Percentiles rank a stretch among this genome's conserved stretches.
Conservation (phyloP, 2,797 vertebrate genomes). For the Brachyalestes nurse region DNA sequence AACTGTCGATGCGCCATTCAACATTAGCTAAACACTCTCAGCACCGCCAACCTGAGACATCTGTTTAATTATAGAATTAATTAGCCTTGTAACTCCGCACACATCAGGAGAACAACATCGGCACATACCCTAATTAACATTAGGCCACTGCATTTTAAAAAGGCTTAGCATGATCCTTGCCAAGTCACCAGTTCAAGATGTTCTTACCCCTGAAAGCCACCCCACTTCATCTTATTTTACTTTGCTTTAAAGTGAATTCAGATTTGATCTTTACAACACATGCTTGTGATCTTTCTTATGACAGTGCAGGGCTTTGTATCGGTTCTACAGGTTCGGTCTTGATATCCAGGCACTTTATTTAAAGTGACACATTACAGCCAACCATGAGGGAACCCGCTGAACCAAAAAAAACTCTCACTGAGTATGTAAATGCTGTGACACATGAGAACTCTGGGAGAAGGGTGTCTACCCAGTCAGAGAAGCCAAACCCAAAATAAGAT, state of each 20-base stretch:
- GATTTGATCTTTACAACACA: not conserved
- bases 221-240: not conserved
- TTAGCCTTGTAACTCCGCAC: constrained; percentile 36
- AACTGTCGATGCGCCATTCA: not conserved
- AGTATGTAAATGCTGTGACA: constrained; percentile 35
- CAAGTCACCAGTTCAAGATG: not conserved
- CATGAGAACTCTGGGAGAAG: constrained; percentile 28
- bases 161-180: not conserved
- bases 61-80: constrained; percentile 52
- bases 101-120: constrained; percentile 13
- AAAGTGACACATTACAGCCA: constrained; percentile 19
- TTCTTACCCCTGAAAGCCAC: not conserved
- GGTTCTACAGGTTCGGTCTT: constrained; percentile 2
- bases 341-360: constrained; percentile 6
- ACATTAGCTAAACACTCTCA: constrained; percentile 14
- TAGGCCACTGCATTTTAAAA: not conserved
- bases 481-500: constrained; percentile 42
- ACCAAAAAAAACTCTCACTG: constrained; percentile 1
- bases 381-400: constrained; percentile 9
- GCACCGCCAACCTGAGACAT: constrained; percentile 30
- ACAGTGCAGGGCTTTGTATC: not conserved
- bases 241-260: not conserved
- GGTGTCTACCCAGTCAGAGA: constrained; percentile 8
- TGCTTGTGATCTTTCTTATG: not conserved
- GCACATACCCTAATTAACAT: constrained; percentile 9